phyloP scores from a whole-genome alignment of 2,888 invertebrate genomes.

The Andricus curvator region DNA sequence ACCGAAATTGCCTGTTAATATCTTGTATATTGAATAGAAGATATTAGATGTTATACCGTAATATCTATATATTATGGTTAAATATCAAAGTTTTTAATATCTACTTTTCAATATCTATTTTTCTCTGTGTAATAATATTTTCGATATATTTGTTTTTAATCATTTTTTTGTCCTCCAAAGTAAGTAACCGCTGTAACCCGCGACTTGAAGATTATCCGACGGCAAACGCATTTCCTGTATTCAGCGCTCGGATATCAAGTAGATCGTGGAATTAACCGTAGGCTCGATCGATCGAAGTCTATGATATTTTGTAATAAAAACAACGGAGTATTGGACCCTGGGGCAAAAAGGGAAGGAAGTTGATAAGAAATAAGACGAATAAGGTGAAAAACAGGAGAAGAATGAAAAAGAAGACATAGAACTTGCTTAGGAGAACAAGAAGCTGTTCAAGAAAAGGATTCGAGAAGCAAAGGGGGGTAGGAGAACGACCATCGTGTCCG shows the following conservation, averaged over 20 bases:
- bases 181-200: neutral
- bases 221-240: constrained; percentile 29
- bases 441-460: constrained; percentile 30
- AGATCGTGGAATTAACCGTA: constrained; percentile 26
- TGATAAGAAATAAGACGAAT: neutral
- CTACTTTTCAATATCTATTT: too few relatives aligned
- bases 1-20: too few relatives aligned
- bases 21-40: too few relatives aligned
- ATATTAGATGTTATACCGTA: too few relatives aligned
- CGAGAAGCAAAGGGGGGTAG: neutral
- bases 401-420: constrained; percentile 43
- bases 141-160: neutral
- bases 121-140: too few relatives aligned
- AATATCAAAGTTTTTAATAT: too few relatives aligned
- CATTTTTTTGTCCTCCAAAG: neutral
- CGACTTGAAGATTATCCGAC: neutral
- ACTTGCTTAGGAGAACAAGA: constrained; percentile 24
- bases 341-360: constrained; percentile 22
- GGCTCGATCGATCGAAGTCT: constrained; percentile 10
- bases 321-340: constrained; percentile 4
- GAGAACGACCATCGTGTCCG: constrained; percentile 37
- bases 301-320: constrained; percentile 37
- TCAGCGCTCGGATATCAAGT: constrained; percentile 17
- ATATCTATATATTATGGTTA: too few relatives aligned
- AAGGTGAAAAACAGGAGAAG: constrained; percentile 29